A percentile compares a stretch with the other conserved stretches of the same genome.
Conservation (phyloP, 1,140 invertebrate species). For the Ruditapes philippinarum region DNA sequence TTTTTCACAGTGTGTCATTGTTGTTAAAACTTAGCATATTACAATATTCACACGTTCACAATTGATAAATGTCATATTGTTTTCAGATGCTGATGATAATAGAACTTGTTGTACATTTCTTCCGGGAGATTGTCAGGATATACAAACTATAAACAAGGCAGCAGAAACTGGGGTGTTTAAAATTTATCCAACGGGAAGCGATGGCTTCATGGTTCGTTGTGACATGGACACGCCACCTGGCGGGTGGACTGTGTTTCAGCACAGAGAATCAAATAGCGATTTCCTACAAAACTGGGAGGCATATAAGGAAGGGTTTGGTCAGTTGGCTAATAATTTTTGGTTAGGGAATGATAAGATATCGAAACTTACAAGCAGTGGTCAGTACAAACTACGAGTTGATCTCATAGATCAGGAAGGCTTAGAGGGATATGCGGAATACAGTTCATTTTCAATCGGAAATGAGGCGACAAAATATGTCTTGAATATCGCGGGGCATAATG, state of each 20-base stretch:
- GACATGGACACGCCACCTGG: conserved; percentile 90
- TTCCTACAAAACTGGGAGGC: conserved; percentile 97
- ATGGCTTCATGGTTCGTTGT: background rate
- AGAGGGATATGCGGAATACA: background rate
- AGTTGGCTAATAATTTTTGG: conserved; percentile 23
- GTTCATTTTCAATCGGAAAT: background rate
- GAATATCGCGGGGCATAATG: background rate
- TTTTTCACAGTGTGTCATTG: too few species aligned
- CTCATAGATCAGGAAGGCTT: background rate
- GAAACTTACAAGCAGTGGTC: conserved; percentile 87
- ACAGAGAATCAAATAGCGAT: conserved; percentile 92
- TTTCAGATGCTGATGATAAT: too few species aligned
- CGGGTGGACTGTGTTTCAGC: conserved; percentile 94
- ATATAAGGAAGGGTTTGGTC: conserved; percentile 87
- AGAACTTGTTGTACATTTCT: too few species aligned
- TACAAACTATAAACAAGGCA: background rate
- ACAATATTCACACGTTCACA: too few species aligned
- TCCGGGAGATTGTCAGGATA: background rate
- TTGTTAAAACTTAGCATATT: too few species aligned
- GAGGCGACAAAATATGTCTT: background rate
- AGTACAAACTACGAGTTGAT: conserved; percentile 24
- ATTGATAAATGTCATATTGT: too few species aligned
- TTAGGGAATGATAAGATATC: conserved; percentile 14
- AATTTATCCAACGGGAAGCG: background rate
- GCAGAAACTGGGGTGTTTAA: background rate